Evolutionary conservation across 2,797 vertebrate genomes (phyloP), one percentile per base, ranked within the genome.

Genomic region (Clamator glandarius): DNA sequence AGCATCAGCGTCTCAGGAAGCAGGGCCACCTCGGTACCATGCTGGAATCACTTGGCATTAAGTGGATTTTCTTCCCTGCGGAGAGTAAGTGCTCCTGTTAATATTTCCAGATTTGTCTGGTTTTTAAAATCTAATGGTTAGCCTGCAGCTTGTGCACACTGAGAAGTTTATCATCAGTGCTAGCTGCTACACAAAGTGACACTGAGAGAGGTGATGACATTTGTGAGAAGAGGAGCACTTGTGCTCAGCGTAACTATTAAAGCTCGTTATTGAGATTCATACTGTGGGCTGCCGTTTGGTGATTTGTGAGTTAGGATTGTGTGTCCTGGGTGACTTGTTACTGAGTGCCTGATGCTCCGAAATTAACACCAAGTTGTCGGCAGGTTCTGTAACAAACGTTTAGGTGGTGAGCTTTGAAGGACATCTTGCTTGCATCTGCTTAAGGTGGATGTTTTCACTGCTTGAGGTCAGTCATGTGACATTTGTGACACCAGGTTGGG

Each of bases 231-330:
- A 46, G 48, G 35, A 15, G n/a, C 5, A 7, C 24, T 55, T 7
- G 2, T 5, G 26, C 64, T 78, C 59, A 4, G 6, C 3, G 9
- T 21, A 51, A 39, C 31, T 26, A 8, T 9, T 15, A 31, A 51
- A 70, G 15, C 0, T 0, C 2, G 1, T 54, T 39, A 3, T 1
- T 28, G 46, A 61, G 23, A 29, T 26, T 83, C 31, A 0, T 31
- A 9, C 39, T 24, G 36, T 2, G 41, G 15, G 41, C 68, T 87
- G n/a, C 23, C 28, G 0, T 58, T 42, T 17, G 6, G 7, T n/a
- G 11, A 11, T 29, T 67, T 54, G 79, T 64, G 29, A 48, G 17
- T 63, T 44, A 35, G 72, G 41, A 4, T 1, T 35, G 24, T 11
- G 10, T 9, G 4, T 77, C 75, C 72, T 68, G 35, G 8, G n/a